These are phyloP conservation scores for Drosophila picticornis DNA, from an alignment of 2,888 invertebrate genomes.

Conservation along the genomic window DNA sequence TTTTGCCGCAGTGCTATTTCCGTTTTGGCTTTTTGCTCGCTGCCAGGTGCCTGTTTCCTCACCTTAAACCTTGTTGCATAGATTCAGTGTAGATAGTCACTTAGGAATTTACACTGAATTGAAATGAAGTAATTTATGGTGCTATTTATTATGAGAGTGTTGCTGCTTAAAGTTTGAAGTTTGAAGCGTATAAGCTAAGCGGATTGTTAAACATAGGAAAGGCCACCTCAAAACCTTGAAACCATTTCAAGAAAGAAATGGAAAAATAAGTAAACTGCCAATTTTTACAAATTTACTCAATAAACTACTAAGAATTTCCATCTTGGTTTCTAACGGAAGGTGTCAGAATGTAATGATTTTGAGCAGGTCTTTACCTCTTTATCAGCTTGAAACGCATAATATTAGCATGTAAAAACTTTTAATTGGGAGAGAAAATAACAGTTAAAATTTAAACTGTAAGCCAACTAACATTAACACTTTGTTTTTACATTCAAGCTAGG, in stretches of 20 bases:
- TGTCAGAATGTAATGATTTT: not conserved
- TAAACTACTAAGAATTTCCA: not conserved
- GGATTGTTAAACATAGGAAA: not conserved
- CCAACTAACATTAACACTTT: not conserved
- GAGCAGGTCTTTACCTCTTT: not conserved
- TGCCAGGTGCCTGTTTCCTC: slow-evolving; percentile 12
- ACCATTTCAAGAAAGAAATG: not conserved
- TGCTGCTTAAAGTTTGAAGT: not conserved
- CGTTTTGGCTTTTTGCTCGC: slow-evolving; percentile 16
- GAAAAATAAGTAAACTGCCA: not conserved
- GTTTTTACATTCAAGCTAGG: not conserved
- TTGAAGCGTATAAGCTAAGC: not conserved
- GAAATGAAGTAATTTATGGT: not conserved
- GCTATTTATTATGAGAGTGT: not conserved
- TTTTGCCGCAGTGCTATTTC: slow-evolving; percentile 43
- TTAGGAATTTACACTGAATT: not conserved
- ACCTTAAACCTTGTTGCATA: slow-evolving; percentile 1
- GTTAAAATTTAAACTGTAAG: not conserved
- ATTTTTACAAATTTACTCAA: not conserved
- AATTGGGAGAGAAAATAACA: not conserved
- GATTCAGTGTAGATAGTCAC: not conserved
- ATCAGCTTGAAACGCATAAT: not conserved
- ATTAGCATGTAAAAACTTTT: not conserved
- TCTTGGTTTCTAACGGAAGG: not conserved
- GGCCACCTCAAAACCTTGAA: no score